Base-by-base conservation (phyloP, 2,888 invertebrate genomes). In the Torymus auratus region DNA sequence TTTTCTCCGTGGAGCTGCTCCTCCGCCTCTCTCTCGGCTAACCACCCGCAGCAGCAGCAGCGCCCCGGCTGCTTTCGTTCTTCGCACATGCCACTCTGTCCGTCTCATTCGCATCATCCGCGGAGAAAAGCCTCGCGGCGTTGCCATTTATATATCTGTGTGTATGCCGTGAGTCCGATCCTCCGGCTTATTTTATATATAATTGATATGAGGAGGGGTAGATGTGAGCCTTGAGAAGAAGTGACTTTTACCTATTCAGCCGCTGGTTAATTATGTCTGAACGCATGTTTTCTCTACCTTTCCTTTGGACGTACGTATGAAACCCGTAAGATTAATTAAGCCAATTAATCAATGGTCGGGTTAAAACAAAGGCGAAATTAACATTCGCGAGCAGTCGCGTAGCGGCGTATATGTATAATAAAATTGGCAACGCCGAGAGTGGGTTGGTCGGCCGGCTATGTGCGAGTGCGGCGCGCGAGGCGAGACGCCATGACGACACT, bases 401-500 rank as follows among this genome's bases (percentile, higher is more conserved):
- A 41, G 28, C 41, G 1, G 41, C 7, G 7, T 10, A 10, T 41
- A 41, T n/a, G n/a, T 7, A 41, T 41, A 7, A 7, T 28, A 58
- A 68, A 77, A 62, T 61, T 68, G 78, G 73, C 78, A 73, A 78
- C 78, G 41, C 7, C 60, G 69, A 58, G 56, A 69, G 56, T 61
- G 13, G 56, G 55, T 17, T 41, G 41, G 41, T 7, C 41, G 41
- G 7, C 41, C 7, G 7, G 41, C 41, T 41, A 1, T 41, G 7
- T 41, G 7, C 41, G 41, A 41, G 41, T 10, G n/a, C n/a, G 7
- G 7, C 41, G 41, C 41, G 41, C 41, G 41, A 41, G 7, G 56
- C 41, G 77, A 82, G 68, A 71, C 79, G 80, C 73, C 76, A 76
- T 73, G 82, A 72, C 83, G 82, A 82, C 86, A 84, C 83, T 85